Base-by-base conservation (phyloP, 2,797 vertebrate species). In the Ciconia nigra region DNA sequence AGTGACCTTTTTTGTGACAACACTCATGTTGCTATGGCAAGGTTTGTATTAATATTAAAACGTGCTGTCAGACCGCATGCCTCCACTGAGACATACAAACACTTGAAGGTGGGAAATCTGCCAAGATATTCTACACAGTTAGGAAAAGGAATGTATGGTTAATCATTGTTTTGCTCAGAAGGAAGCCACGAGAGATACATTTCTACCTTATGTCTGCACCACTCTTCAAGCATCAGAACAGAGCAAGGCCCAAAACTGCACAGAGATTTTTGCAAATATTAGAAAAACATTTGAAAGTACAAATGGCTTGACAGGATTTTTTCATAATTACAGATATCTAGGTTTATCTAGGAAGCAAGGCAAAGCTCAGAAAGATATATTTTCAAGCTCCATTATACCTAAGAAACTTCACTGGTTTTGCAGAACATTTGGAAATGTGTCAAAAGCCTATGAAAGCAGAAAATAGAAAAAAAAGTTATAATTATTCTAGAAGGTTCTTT, bases 21-120 rank as follows among this genome's bases (percentile, higher is more conserved):
- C 35, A 69, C 69, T 95, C 28, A 39, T 28, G 83, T 96, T 93
- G 44, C 93, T 95, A 94, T 89, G 88, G 73, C 46, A 77, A 95
- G 55, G 31, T 72, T 95, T 94, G 71, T 85, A 84, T 77, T 88
- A 94, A 92, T 96, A 91, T 91, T 94, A 92, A 96, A 96, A 97
- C 89, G 94, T 93, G 33, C 39, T 96, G 70, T 97, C 89, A 94
- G 80, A 94, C 51, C 0, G 0, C 83, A 92, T 87, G 93, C 88
- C 69, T 97, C 85, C 71, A 54, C 54, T 61, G 83, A 95, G 83
- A 93, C 67, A 62, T 21, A 91, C 15, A 91, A 97, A 90, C 24
- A 29, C 58, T 87, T 77, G 25, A 79, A 91, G 52, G 55, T 65
- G 51, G 88, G 91, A 96, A 78, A 88, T 52, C 31, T 97, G 96